phyloP scores from a whole-genome alignment of 2,797 vertebrate species.

The Squalus acanthias region DNA sequence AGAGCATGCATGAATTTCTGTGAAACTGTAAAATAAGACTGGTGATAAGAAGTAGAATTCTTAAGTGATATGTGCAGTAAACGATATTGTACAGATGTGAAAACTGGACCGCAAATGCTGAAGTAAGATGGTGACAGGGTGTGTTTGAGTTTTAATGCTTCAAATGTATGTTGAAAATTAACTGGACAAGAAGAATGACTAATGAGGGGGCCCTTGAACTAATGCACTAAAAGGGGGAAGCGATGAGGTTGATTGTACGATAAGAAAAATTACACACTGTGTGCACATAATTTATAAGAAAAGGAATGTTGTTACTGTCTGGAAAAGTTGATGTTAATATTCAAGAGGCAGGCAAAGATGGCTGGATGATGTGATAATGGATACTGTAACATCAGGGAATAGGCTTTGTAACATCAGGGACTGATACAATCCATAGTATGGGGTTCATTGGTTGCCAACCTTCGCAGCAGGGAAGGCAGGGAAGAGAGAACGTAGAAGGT shows the following conservation, averaged over 20 bases:
- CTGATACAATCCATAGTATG: neutral
- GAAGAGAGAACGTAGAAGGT: neutral
- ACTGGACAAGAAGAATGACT: neutral
- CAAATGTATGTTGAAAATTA: neutral
- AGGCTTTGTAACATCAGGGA: neutral
- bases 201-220: neutral
- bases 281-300: neutral
- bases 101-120: neutral
- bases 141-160: neutral
- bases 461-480: neutral
- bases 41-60: neutral
- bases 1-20: neutral
- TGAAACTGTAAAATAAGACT: neutral
- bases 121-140: neutral
- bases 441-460: neutral
- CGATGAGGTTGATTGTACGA: neutral
- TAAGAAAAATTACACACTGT: neutral
- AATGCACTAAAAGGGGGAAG: neutral
- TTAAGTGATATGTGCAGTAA: conserved; percentile 13
- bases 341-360: neutral
- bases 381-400: neutral
- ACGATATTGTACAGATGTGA: neutral
- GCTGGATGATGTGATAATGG: neutral
- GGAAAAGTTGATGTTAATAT: neutral
- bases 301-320: neutral